Percentiles rank a stretch among this genome's conserved stretches.
Evolutionary conservation across 2,888 invertebrate genomes (phyloP).

Genomic region (Heliothis peltigera): DNA sequence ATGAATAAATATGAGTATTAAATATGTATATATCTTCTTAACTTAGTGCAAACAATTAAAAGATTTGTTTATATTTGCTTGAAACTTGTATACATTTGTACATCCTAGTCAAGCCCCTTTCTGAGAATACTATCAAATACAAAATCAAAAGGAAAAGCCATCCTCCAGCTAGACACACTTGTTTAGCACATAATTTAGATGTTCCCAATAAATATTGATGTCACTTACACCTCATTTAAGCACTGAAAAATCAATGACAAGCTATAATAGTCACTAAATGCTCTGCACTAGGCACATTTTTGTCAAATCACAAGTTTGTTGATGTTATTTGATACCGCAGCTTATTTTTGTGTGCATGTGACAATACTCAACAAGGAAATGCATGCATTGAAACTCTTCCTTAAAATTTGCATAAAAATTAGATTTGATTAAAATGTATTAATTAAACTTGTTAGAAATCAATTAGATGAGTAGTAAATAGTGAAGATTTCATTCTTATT

Average conservation of each 20-base stretch:
- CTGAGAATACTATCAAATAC: no score
- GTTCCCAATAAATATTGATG: slow-evolving; percentile 12
- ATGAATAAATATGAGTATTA: no score
- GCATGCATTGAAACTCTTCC: not conserved
- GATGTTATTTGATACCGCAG: not conserved
- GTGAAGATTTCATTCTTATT: not conserved
- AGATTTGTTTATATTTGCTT: no score
- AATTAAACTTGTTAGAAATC: no score
- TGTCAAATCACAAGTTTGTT: not conserved
- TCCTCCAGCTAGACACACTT: slow-evolving; percentile 7
- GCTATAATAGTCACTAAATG: not conserved
- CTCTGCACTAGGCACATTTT: not conserved
- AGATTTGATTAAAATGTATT: not conserved
- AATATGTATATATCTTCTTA: no score
- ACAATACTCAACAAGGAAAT: not conserved
- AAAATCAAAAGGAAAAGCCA: no score
- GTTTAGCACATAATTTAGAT: slow-evolving; percentile 21
- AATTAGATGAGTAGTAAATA: not conserved
- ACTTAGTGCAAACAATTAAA: no score
- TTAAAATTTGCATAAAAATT: not conserved
- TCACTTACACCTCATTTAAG: slow-evolving; percentile 12
- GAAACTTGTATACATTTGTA: no score
- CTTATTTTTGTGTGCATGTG: slow-evolving; percentile 2
- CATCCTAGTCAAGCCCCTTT: no score
- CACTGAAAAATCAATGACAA: slow-evolving; percentile 16